Conservation (phyloP, 2,113 vertebrate species). For the Dasypus novemcinctus region DNA sequence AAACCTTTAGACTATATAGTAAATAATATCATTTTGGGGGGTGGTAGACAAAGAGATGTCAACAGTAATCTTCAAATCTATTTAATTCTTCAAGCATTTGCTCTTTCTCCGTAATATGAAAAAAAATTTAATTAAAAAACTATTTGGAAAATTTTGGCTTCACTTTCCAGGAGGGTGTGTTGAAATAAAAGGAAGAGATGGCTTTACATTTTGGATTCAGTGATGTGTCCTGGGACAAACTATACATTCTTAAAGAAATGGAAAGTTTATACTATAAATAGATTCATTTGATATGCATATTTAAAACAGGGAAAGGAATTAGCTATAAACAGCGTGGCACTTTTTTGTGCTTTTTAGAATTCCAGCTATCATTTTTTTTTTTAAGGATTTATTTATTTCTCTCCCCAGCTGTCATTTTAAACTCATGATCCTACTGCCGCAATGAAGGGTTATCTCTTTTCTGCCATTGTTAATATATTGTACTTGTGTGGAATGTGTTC, state of each 20-base stretch:
- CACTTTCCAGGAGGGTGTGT: not conserved
- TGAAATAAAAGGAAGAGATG: conserved; percentile 16
- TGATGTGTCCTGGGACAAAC: not conserved
- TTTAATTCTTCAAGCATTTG: conserved; percentile 25
- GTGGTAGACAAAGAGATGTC: not conserved
- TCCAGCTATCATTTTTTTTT: not conserved
- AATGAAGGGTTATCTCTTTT: not conserved
- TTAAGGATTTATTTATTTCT: too few species aligned
- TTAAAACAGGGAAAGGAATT: conserved; percentile 9
- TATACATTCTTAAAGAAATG: conserved; percentile 10
- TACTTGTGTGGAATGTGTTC: not conserved
- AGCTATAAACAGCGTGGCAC: not conserved
- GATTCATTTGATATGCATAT: not conserved
- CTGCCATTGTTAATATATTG: not conserved
- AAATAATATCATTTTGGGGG: not conserved
- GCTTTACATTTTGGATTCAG: not conserved
- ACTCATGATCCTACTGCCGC: not conserved
- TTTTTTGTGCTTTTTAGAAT: conserved; percentile 13
- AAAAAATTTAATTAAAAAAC: not conserved
- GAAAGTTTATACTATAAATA: not conserved
- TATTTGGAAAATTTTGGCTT: not conserved
- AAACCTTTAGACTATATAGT: conserved; percentile 13
- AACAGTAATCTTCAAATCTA: not conserved
- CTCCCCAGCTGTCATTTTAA: not conserved
- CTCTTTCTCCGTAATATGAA: not conserved